Base-by-base conservation (phyloP, 2,113 vertebrate species). In the Passer montanus region DNA sequence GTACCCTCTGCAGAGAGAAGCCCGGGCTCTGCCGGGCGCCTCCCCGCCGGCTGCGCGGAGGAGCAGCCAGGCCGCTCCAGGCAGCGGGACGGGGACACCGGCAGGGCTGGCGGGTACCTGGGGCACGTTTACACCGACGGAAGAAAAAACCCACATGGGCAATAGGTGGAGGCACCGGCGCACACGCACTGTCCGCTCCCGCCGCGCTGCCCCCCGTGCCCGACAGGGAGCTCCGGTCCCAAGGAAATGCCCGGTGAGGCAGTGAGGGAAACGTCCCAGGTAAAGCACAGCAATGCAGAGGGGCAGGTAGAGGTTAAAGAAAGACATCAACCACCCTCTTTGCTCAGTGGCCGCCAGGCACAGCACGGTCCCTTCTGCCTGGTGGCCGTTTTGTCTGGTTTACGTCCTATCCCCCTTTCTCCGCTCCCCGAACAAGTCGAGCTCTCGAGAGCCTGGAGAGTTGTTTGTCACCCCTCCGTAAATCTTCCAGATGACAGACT, bases 401-500 rank as follows among this genome's bases (percentile, higher is more conserved):
- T 68, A 56, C 5, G 4, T 47, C 37, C 37, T 52, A 13, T 33
- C 76, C 27, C 70, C 19, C 33, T 35, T 62, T 23, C 37, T 53
- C 56, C 49, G 53, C 44, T 46, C 28, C 64, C 26, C 22, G 22
- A 47, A 11, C 31, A 47, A 77, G 37, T 12, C 4, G 33, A 94
- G n/a, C 56, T 68, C 88, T 74, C 53, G 58, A 66, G 89, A 43
- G 9, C 69, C 88, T 47, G 15, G 49, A 90, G 81, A 56, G 28
- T 9, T 92, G 81, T 49, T 88, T 84, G 62, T 84, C 84, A 90
- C 46, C 82, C 78, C 58, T 68, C 62, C 26, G 59, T 86, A 84
- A 93, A 93, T 81, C 90, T 68, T n/a, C 20, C 49, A 50, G 78
- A 74, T 92, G 93, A 81, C 93, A 81, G 58, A 79, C 73, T 91